Percentiles rank a stretch among this genome's conserved stretches.
These are phyloP conservation scores for Oxytorus armatus DNA, from an alignment of 2,888 invertebrate species.

Conservation along the genomic window DNA sequence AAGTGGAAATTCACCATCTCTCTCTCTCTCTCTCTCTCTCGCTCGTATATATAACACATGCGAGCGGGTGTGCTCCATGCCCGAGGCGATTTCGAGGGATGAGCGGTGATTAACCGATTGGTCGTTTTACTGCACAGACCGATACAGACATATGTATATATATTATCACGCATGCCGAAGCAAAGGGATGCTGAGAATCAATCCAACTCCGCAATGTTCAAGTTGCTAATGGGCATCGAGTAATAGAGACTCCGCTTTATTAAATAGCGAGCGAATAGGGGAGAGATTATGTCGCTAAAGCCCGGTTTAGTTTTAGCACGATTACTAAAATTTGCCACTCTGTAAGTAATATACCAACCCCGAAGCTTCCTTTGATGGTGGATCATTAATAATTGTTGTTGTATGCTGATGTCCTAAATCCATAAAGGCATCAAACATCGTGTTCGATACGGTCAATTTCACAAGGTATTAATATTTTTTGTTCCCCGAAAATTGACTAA, in stretches of 20 bases:
- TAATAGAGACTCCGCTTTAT: slow-evolving; percentile 82
- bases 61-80: slow-evolving; percentile 67
- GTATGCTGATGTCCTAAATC: too few species aligned
- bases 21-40: slow-evolving; percentile 37
- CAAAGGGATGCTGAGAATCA: slow-evolving; percentile 66
- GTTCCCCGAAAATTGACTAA: too few species aligned
- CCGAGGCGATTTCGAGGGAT: slow-evolving; percentile 74
- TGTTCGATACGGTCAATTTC: too few species aligned
- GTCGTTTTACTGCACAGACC: slow-evolving; percentile 65
- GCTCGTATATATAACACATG: slow-evolving; percentile 63
- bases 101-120: slow-evolving; percentile 83
- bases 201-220: slow-evolving; percentile 62
- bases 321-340: neutral
- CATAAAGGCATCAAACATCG: too few species aligned
- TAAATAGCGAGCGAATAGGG: slow-evolving; percentile 74
- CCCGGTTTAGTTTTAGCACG: slow-evolving; percentile 24
- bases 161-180: slow-evolving; percentile 7
- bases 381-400: too few species aligned
- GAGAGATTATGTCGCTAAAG: slow-evolving; percentile 35
- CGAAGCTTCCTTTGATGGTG: too few species aligned
- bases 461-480: too few species aligned
- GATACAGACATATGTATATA: slow-evolving; percentile 10
- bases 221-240: slow-evolving; percentile 77
- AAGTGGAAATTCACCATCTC: slow-evolving; percentile 50
- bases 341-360: slow-evolving; percentile 23